These are phyloP conservation scores for Bactericera cockerelli DNA, from an alignment of 1,140 invertebrate species.

Conservation along the genomic window DNA sequence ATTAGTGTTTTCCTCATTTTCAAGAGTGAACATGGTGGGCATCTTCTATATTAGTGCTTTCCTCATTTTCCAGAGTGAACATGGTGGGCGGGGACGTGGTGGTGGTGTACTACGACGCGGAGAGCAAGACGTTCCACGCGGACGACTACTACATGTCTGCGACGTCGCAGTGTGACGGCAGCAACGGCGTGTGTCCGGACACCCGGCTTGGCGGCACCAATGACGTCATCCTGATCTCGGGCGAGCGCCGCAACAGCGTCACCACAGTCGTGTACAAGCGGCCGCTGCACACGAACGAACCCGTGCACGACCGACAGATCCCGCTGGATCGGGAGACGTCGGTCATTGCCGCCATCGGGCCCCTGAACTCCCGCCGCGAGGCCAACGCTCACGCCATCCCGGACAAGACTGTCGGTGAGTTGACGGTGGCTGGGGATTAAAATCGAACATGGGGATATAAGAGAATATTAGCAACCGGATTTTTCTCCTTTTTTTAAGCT, in stretches of 20 bases:
- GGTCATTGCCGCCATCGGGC: slow-evolving; percentile 77
- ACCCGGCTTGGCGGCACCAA: slow-evolving; percentile 61
- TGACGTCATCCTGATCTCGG: slow-evolving; percentile 55
- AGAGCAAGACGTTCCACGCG: slow-evolving; percentile 49
- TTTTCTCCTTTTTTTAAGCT: too few relatives aligned
- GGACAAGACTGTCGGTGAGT: slow-evolving; percentile 45
- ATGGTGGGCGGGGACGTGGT: slow-evolving; percentile 67
- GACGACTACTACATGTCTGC: slow-evolving; percentile 75
- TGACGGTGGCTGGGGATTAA: background rate
- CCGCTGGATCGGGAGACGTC: slow-evolving; percentile 46
- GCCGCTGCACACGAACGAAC: slow-evolving; percentile 56
- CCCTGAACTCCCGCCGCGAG: slow-evolving; percentile 57
- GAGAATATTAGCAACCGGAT: too few relatives aligned
- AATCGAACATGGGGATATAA: background rate
- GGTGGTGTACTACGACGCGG: slow-evolving; percentile 61
- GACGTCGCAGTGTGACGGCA: slow-evolving; percentile 64
- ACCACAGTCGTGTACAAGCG: slow-evolving; percentile 66
- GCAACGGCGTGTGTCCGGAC: slow-evolving; percentile 71
- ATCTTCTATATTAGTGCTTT: too few relatives aligned
- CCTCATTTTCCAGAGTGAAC: slow-evolving; percentile 27
- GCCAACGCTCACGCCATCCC: slow-evolving; percentile 59
- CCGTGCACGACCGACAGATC: slow-evolving; percentile 49
- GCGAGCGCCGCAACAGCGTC: slow-evolving; percentile 57
- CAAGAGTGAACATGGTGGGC: too few relatives aligned
- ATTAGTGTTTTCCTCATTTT: too few relatives aligned